Percentiles rank a stretch among this genome's conserved stretches.
phyloP scores from a whole-genome alignment of 2,888 invertebrate species.

The Noctua janthe region DNA sequence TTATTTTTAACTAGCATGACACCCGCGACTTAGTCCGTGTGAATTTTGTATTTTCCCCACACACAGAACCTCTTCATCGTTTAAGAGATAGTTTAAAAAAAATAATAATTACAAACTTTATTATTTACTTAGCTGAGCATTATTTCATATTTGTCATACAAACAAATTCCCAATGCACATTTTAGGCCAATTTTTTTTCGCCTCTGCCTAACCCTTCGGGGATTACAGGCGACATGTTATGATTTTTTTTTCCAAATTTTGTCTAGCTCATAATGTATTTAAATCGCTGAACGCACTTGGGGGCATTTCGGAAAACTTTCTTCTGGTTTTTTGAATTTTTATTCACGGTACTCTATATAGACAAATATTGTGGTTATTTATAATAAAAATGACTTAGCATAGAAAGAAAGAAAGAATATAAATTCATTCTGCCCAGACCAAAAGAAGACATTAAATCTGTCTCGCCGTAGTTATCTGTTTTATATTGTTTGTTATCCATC shows the following conservation, averaged over 20 bases:
- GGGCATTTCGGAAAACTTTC: not conserved
- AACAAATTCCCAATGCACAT: not conserved
- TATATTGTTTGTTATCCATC: slow-evolving; percentile 15
- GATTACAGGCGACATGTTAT: no score
- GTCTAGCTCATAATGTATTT: no score
- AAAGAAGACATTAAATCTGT: slow-evolving; percentile 1
- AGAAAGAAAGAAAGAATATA: not conserved
- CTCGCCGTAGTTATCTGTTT: slow-evolving; percentile 19
- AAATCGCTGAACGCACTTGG: not conserved
- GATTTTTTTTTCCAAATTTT: not conserved
- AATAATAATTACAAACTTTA: not conserved
- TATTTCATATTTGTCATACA: not conserved
- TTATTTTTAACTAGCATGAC: not conserved
- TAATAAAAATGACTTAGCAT: not conserved
- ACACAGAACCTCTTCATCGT: not conserved
- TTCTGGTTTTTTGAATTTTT: not conserved
- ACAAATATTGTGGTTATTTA: not conserved
- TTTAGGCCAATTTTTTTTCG: no score
- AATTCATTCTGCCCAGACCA: not conserved
- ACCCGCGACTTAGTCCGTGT: not conserved
- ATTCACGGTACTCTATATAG: not conserved
- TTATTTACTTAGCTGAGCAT: not conserved
- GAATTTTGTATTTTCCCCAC: not conserved
- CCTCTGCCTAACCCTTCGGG: no score
- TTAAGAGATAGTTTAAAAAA: not conserved